Base-by-base conservation (phyloP, 1,140 invertebrate genomes). In the Drosophila bocki region DNA sequence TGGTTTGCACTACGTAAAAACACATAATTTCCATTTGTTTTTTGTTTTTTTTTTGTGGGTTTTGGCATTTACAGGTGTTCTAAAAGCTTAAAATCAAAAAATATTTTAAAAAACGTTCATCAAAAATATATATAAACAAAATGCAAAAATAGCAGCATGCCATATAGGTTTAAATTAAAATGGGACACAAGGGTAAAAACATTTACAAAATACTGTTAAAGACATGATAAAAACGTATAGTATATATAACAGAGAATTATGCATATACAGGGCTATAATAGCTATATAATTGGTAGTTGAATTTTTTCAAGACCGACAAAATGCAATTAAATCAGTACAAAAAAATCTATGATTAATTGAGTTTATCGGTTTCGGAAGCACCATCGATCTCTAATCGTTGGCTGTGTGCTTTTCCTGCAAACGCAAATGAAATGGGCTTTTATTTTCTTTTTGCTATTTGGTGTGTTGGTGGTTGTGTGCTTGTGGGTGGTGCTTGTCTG, bases 361-460 rank as follows among this genome's bases (percentile, higher is more conserved):
- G 50, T 61, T 80, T 54, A 60, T 65, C 62, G 57, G 65, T 68
- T 33, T 70, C 32, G 26, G 22, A 47, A 81, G 13, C 47, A 71
- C 48, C 37, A 74, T 56, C 54, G 64, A 67, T 58, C 61, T 53
- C 56, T 44, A 6, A 60, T 62, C 17, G 58, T 7, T 81, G 50
- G 58, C 37, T 48, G 48, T 59, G 50, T 81, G 77, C 78, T 76
- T 68, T 29, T 29, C 26, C 80, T 78, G 77, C 80, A 88, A 83
- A 77, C 70, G 83, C 83, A 90, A 83, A 90, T 70, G 77, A 80
- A 85, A 78, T 87, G 69, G 56, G 26, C 7, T 51, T 60, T 54
- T 15, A 9, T 62, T 70, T 50, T 42, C 13, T 41, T 58, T 53
- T 58, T 53, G 29, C 42, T 15, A 61, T 59, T 62, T 33, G 32